Evolutionary conservation across 1,140 invertebrate genomes (phyloP).

Genomic region (Aradophagus sp.): DNA sequence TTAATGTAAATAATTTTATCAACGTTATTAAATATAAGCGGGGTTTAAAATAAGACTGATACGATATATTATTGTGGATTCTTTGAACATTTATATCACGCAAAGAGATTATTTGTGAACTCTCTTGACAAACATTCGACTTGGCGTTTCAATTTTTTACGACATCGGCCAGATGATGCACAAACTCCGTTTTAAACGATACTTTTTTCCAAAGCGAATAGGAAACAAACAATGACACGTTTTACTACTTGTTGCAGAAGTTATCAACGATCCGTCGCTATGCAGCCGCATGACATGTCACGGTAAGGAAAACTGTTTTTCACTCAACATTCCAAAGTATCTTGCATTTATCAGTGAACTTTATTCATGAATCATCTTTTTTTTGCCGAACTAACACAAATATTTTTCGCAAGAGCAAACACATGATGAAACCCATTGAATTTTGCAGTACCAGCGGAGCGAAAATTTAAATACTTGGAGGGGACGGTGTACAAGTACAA

Average conservation of each 20-base stretch:
- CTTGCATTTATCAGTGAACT: constrained; percentile 34
- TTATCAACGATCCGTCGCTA: constrained; percentile 60
- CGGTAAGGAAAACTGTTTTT: constrained; percentile 56
- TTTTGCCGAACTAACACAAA: not conserved
- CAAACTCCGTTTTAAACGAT: no score
- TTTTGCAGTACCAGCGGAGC: constrained; percentile 55
- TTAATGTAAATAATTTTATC: no score
- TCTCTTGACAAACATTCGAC: no score
- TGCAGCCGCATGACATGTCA: constrained; percentile 69
- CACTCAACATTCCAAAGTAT: constrained; percentile 14
- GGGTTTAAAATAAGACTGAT: no score
- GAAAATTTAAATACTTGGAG: constrained; percentile 73
- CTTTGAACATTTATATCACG: no score
- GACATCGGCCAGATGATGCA: no score
- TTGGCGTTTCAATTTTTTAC: no score
- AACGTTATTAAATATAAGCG: no score
- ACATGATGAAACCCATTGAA: not conserved
- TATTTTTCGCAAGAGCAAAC: not conserved
- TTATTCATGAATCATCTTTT: constrained; percentile 10
- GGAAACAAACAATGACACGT: no score
- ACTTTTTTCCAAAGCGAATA: no score
- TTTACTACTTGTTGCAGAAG: constrained; percentile 55
- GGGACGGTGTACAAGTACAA: constrained; percentile 69
- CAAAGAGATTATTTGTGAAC: no score
- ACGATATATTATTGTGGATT: no score